Evolutionary conservation across 2,888 invertebrate species (phyloP), one percentile per base, ranked within the genome.

Genomic region (Lasioglossum leucozonium): DNA sequence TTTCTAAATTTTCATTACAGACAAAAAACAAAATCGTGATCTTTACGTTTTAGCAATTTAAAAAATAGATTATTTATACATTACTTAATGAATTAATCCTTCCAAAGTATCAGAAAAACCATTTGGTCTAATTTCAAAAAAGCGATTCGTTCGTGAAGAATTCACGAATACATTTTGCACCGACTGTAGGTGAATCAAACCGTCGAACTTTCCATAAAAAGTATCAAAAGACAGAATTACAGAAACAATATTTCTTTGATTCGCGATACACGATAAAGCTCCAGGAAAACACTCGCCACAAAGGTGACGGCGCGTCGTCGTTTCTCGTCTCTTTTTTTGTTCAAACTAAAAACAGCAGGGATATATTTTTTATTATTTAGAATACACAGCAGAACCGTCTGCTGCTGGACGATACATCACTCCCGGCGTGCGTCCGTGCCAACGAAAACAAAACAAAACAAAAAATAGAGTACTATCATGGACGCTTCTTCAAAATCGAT

Each of bases 401-500:
- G 72, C 44, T 72, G 42, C 62, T 42, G 18, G 11, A 8, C 30
- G 16, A 42, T 75, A 80, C 55, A 80, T 69, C 74, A 74, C 26
- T 40, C 26, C 18, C 30, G 51, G 30, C 65, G 40, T 18, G 30
- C 65, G 40, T 18, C 34, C 42, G 47, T 58, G 40, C 22, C 34
- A 76, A 42, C 51, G 16, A 42, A 55, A 67, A 42, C 22, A 16
- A 44, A 42, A 30, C 72, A n/a, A 26, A n/a, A n/a, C n/a, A n/a
- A n/a, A n/a, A n/a, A n/a, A 44, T 55, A 42, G 3, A 40, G 11
- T 6, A 26, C 71, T 67, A 51, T 51, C 65, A 40, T 10, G 37
- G 47, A 69, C 37, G 65, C 18, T 16, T 47, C 40, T n/a, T 74
- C 30, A 58, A 67, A 73, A 79, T 79, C 79, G 79, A 67, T 79